phyloP scores from a whole-genome alignment of 2,888 invertebrate genomes.

The Leptinotarsa tumamoca region DNA sequence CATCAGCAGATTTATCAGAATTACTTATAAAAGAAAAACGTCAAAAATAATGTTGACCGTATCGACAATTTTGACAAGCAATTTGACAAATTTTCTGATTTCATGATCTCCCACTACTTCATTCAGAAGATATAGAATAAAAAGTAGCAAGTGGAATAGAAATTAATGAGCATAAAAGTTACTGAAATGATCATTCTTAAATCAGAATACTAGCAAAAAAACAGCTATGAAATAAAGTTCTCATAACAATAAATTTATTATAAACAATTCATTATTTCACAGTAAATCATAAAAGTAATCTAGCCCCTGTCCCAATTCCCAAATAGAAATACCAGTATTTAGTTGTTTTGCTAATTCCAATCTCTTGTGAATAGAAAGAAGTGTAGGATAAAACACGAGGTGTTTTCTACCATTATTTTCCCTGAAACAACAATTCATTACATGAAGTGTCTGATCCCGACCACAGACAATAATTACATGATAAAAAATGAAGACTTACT shows the following conservation, averaged over 20 bases:
- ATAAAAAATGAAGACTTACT: conserved; percentile 71
- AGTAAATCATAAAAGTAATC: conserved; percentile 94
- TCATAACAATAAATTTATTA: conserved; percentile 9
- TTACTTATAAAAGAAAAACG: too few relatives aligned
- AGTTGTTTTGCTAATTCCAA: conserved; percentile 83
- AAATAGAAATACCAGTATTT: conserved; percentile 88
- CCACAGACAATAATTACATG: background rate
- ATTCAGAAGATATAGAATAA: too few relatives aligned
- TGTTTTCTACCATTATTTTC: conserved; percentile 76
- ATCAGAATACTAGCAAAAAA: too few relatives aligned
- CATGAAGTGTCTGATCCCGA: background rate
- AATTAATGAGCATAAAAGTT: too few relatives aligned
- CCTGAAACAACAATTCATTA: conserved; percentile 36
- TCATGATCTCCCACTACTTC: too few relatives aligned
- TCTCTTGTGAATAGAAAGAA: conserved; percentile 85
- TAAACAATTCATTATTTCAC: conserved; percentile 62
- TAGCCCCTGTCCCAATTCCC: conserved; percentile 97
- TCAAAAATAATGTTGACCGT: too few relatives aligned
- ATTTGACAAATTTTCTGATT: too few relatives aligned
- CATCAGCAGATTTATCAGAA: too few relatives aligned
- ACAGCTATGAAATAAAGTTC: background rate
- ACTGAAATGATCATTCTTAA: too few relatives aligned
- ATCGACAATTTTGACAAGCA: too few relatives aligned
- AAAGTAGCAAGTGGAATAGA: too few relatives aligned
- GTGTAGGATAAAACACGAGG: conserved; percentile 88